These are phyloP conservation scores for Diplodus sargus DNA, from an alignment of 2,797 vertebrate genomes.

Conservation along the genomic window DNA sequence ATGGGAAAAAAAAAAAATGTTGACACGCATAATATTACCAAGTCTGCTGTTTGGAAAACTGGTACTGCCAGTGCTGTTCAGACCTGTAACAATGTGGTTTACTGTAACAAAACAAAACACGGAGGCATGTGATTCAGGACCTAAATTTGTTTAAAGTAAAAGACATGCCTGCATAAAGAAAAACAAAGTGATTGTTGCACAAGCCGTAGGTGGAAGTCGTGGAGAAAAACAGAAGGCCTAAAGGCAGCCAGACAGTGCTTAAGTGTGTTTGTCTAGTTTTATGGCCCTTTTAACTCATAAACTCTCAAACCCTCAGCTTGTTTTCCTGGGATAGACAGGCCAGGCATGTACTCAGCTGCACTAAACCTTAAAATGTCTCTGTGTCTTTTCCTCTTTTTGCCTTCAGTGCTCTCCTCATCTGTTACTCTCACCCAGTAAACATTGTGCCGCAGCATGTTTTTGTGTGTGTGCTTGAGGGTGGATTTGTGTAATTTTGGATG, in stretches of 20 bases:
- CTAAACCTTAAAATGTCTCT: constrained; percentile 43
- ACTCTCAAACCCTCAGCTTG: constrained; percentile 68
- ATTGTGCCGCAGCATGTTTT: constrained; percentile 14
- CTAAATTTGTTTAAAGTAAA: constrained; percentile 28
- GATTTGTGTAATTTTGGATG: constrained; percentile 63
- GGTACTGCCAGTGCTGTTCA: constrained; percentile 1
- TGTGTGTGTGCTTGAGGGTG: constrained; percentile 39
- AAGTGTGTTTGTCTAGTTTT: constrained; percentile 77
- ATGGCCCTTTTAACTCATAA: constrained; percentile 76
- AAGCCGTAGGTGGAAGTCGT: constrained; percentile 32
- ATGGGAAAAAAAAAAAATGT: neutral
- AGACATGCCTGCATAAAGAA: constrained; percentile 2
- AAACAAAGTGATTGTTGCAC: constrained; percentile 30
- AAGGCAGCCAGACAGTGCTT: constrained; percentile 71
- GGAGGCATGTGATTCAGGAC: constrained; percentile 10
- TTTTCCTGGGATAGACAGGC: constrained; percentile 66
- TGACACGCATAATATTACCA: neutral
- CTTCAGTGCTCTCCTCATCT: constrained; percentile 31
- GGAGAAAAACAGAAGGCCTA: constrained; percentile 61
- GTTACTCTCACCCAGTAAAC: constrained; percentile 38
- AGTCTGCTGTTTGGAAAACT: constrained; percentile 3
- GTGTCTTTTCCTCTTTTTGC: constrained; percentile 31
- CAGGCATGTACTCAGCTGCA: constrained; percentile 69
- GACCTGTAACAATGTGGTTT: constrained; percentile 9
- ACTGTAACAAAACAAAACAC: constrained; percentile 22